Conservation (phyloP, 2,113 vertebrate genomes). For the Peromyscus polionotus region DNA sequence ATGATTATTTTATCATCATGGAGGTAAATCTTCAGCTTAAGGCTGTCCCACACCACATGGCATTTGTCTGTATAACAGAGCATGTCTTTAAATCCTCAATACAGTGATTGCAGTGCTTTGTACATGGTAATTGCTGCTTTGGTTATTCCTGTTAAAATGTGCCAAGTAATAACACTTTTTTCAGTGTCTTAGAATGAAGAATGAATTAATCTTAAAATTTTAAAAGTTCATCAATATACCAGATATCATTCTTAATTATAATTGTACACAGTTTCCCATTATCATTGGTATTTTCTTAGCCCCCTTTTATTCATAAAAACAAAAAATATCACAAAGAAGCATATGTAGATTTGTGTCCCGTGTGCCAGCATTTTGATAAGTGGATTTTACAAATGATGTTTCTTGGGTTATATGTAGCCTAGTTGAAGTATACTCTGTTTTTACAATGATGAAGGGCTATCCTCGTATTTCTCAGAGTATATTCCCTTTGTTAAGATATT, state of each 20-base stretch:
- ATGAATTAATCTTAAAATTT: constrained; percentile 15
- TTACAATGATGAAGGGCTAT: too few species aligned
- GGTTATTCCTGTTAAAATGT: constrained; percentile 25
- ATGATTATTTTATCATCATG: background rate
- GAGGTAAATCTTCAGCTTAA: background rate
- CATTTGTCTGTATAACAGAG: background rate
- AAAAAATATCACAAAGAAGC: background rate
- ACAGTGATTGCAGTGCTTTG: background rate
- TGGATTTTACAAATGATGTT: background rate
- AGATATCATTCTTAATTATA: background rate
- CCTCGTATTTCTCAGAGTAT: background rate
- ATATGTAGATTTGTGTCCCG: background rate
- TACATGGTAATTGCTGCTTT: background rate
- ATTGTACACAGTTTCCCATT: constrained; percentile 6
- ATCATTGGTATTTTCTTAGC: background rate
- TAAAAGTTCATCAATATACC: background rate
- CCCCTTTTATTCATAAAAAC: constrained; percentile 26
- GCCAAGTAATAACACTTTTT: background rate
- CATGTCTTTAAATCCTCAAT: background rate
- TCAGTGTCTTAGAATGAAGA: constrained; percentile 44
- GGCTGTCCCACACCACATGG: background rate
- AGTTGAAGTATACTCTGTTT: background rate
- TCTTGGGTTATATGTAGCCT: background rate
- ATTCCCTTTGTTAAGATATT: background rate
- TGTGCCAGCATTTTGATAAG: background rate